These are phyloP conservation scores for Lepilemur ruficaudatus DNA, from an alignment of 2,797 vertebrate species.

Conservation along the genomic window DNA sequence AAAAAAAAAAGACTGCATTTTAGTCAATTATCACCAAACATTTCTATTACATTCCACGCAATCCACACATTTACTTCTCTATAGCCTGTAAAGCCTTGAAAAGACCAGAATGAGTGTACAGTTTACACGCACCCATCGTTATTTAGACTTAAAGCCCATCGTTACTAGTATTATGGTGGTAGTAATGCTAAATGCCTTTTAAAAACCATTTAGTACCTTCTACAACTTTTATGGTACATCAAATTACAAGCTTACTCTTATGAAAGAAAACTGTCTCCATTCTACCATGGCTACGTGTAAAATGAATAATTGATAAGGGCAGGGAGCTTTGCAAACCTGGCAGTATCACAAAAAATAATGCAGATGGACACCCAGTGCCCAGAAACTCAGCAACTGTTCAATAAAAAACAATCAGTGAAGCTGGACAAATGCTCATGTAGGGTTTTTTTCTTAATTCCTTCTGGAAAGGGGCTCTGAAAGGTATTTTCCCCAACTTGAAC, in stretches of 20 bases:
- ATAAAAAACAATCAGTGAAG: background rate
- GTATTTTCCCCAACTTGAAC: background rate
- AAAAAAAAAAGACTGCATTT: background rate
- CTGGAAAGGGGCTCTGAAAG: background rate
- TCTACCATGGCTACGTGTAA: slow-evolving; percentile 20
- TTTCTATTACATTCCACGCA: background rate
- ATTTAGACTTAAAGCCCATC: slow-evolving; percentile 8
- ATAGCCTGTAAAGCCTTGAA: background rate
- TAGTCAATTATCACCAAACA: background rate
- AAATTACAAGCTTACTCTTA: slow-evolving; percentile 20
- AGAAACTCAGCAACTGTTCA: background rate
- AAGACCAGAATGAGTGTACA: background rate
- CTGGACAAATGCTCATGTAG: background rate
- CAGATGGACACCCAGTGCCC: background rate
- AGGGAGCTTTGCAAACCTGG: slow-evolving; percentile 48
- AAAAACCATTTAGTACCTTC: slow-evolving; percentile 61
- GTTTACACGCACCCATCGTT: background rate
- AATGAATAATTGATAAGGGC: slow-evolving; percentile 58
- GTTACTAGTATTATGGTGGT: background rate
- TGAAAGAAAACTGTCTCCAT: slow-evolving; percentile 51
- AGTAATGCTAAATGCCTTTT: slow-evolving; percentile 54
- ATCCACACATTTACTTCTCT: background rate
- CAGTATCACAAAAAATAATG: slow-evolving; percentile 19
- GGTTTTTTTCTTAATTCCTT: background rate
- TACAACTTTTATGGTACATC: slow-evolving; percentile 42